Conservation (phyloP, 2,888 invertebrate genomes). For the Ormyrus labotus region DNA sequence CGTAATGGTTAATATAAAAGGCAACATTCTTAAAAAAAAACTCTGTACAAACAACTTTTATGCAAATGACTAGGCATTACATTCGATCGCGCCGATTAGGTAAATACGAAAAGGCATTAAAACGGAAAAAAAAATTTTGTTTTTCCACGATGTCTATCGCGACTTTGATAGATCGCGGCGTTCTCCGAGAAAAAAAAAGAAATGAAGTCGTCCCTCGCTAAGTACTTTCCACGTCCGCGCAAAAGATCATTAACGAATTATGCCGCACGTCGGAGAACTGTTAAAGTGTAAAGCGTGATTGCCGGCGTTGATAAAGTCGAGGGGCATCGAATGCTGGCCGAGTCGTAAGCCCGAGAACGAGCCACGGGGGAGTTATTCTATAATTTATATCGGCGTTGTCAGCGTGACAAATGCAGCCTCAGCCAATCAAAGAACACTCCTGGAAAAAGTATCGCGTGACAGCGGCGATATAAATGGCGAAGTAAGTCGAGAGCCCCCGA, state of each 20-base stretch:
- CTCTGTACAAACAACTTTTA: no score
- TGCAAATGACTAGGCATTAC: not conserved
- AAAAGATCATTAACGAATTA: no score
- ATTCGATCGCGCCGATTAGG: not conserved
- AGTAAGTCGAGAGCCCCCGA: no score
- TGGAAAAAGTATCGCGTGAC: conserved; percentile 28
- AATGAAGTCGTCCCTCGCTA: no score
- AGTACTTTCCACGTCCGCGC: no score
- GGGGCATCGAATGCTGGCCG: not conserved
- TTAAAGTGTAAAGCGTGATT: not conserved
- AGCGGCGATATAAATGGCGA: not conserved
- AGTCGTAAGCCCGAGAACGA: conserved; percentile 1
- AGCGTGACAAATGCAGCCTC: conserved; percentile 19
- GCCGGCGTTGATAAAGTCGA: conserved; percentile 1
- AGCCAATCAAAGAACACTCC: conserved; percentile 17
- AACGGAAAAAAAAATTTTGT: not conserved
- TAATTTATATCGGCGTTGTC: conserved; percentile 36
- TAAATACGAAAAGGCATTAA: not conserved
- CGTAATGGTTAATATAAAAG: no score
- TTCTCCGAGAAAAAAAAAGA: no score
- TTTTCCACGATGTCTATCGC: no score
- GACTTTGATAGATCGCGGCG: no score
- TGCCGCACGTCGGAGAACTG: no score
- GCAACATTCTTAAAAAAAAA: no score
- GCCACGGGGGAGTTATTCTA: conserved; percentile 28